phyloP scores from a whole-genome alignment of 1,140 invertebrate species.

The Drosophila serrata region DNA sequence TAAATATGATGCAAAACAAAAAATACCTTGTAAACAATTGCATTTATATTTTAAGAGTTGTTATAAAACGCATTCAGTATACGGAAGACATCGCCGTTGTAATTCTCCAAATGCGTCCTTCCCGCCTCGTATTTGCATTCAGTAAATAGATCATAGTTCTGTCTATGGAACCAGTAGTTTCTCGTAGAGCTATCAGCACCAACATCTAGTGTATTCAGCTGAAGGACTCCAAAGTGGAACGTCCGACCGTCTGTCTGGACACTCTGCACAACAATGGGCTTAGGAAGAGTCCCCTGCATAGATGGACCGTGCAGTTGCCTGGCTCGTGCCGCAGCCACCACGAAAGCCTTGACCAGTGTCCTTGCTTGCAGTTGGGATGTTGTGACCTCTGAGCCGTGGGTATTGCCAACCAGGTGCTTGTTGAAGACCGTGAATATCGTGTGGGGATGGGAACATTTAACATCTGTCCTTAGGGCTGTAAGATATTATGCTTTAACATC shows the following conservation, averaged over 20 bases:
- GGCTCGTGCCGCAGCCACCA: conserved; percentile 89
- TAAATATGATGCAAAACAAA: background rate
- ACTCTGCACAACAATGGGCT: conserved; percentile 93
- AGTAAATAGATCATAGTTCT: conserved; percentile 89
- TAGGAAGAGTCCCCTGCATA: conserved; percentile 86
- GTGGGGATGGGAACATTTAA: conserved; percentile 88
- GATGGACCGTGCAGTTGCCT: conserved; percentile 90
- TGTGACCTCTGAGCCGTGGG: conserved; percentile 89
- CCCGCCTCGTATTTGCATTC: conserved; percentile 88
- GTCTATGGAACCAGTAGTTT: conserved; percentile 91
- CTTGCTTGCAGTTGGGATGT: conserved; percentile 89
- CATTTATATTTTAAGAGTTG: conserved; percentile 80
- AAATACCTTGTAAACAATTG: background rate
- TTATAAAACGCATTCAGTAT: conserved; percentile 92
- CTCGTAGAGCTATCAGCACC: conserved; percentile 87
- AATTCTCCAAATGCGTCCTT: conserved; percentile 89
- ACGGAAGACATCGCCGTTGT: conserved; percentile 92
- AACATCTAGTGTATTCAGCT: conserved; percentile 93
- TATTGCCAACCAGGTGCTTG: conserved; percentile 88
- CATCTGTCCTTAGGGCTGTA: conserved; percentile 87
- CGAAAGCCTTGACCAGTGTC: conserved; percentile 90
- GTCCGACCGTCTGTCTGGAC: conserved; percentile 91
- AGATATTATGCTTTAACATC: background rate
- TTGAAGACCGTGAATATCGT: conserved; percentile 91
- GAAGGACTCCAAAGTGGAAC: conserved; percentile 93